Conservation (phyloP, 2,797 vertebrate genomes). For the Pteropus rufus region DNA sequence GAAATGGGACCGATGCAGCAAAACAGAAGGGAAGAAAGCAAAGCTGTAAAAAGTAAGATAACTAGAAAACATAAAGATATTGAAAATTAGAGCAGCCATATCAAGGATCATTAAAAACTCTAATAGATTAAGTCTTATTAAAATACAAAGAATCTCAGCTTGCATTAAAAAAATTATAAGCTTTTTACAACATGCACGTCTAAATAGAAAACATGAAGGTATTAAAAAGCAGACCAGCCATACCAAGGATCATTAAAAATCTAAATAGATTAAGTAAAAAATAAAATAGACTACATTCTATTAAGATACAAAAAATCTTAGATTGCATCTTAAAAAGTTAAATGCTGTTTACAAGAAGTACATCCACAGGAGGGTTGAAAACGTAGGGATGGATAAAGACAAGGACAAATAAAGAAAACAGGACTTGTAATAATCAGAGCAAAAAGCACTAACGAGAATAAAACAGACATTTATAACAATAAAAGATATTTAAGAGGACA, state of each 20-base stretch:
- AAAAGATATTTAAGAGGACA: not conserved
- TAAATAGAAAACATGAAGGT: conserved; percentile 31
- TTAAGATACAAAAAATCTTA: not conserved
- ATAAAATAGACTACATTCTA: not conserved
- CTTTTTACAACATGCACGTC: not conserved
- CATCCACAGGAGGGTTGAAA: not conserved
- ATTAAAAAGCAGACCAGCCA: not conserved
- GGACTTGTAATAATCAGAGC: not conserved
- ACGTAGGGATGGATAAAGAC: not conserved
- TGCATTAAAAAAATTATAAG: not conserved
- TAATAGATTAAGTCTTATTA: conserved; percentile 1
- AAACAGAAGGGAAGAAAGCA: not conserved
- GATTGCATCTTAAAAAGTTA: not conserved
- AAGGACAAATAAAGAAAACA: not conserved
- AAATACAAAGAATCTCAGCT: conserved; percentile 3
- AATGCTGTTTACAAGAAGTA: not conserved
- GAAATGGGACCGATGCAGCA: not conserved
- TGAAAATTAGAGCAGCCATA: not conserved
- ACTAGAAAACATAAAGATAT: not conserved
- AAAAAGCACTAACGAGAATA: not conserved
- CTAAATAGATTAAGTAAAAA: not conserved
- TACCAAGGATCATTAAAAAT: conserved; percentile 14
- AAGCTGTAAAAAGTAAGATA: not conserved
- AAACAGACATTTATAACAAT: not conserved
- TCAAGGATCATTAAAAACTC: conserved; percentile 19